These are phyloP conservation scores for Seriola aureovittata DNA, from an alignment of 2,113 vertebrate genomes.

Conservation along the genomic window DNA sequence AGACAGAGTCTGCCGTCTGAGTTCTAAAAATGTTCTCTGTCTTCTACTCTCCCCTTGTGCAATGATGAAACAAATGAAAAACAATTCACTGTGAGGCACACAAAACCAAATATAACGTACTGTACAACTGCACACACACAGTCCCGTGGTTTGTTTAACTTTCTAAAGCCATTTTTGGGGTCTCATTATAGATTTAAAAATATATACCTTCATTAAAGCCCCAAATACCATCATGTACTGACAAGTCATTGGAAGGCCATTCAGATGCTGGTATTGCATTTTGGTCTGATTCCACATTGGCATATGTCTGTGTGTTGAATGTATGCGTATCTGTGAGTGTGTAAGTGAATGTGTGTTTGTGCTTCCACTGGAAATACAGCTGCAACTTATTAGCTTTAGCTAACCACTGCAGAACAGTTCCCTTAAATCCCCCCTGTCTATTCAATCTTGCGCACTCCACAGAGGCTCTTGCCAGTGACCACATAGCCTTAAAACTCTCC, in stretches of 20 bases:
- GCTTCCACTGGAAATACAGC: constrained; percentile 70
- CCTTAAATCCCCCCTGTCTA: constrained; percentile 70
- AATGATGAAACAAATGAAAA: constrained; percentile 79
- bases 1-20: constrained; percentile 65
- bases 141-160: constrained; percentile 52
- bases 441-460: constrained; percentile 67
- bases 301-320: constrained; percentile 20
- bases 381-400: constrained; percentile 78
- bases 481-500: constrained; percentile 78
- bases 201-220: constrained; percentile 55
- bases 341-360: constrained; percentile 18
- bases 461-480: constrained; percentile 77
- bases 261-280: constrained; percentile 33
- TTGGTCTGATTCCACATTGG: constrained; percentile 41
- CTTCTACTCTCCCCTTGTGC: constrained; percentile 61
- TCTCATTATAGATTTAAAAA: constrained; percentile 53
- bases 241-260: constrained; percentile 42
- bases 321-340: constrained; percentile 5
- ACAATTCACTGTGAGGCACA: constrained; percentile 60
- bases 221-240: constrained; percentile 48
- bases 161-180: constrained; percentile 45
- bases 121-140: constrained; percentile 19
- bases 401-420: constrained; percentile 74
- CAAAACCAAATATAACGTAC: constrained; percentile 47
- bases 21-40: constrained; percentile 75